Conservation (phyloP, 2,888 invertebrate species). For the Smittia sp. region DNA sequence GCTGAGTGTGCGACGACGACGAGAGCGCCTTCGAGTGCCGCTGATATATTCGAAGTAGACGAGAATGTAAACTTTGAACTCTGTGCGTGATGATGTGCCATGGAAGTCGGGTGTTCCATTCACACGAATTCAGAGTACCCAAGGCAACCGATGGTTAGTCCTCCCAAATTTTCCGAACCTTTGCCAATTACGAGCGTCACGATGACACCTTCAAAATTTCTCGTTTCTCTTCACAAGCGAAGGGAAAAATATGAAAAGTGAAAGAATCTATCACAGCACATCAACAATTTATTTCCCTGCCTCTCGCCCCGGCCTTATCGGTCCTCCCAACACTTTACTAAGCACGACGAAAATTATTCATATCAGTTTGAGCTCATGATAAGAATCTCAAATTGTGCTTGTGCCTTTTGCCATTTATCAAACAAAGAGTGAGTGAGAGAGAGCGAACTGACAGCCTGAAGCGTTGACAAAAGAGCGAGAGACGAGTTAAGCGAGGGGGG, state of each 20-base stretch:
- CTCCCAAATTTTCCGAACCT: no score
- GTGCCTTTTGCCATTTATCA: slow-evolving; percentile 12
- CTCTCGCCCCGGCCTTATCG: background rate
- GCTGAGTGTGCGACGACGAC: no score
- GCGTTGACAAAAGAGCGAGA: no score
- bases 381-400: slow-evolving; percentile 11
- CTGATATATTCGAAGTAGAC: no score
- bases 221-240: background rate
- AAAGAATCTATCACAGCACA: background rate
- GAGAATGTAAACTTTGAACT: no score
- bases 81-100: no score
- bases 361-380: slow-evolving; percentile 21
- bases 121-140: no score
- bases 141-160: no score
- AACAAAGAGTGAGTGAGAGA: background rate
- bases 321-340: background rate
- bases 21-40: no score
- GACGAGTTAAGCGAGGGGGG: background rate
- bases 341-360: background rate
- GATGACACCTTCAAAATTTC: background rate
- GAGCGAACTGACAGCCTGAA: no score
- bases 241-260: background rate
- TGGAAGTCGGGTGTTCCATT: no score
- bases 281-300: background rate
- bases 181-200: background rate